Evolutionary conservation across 2,888 invertebrate genomes (phyloP).

Genomic region (Calameuta idolon): DNA sequence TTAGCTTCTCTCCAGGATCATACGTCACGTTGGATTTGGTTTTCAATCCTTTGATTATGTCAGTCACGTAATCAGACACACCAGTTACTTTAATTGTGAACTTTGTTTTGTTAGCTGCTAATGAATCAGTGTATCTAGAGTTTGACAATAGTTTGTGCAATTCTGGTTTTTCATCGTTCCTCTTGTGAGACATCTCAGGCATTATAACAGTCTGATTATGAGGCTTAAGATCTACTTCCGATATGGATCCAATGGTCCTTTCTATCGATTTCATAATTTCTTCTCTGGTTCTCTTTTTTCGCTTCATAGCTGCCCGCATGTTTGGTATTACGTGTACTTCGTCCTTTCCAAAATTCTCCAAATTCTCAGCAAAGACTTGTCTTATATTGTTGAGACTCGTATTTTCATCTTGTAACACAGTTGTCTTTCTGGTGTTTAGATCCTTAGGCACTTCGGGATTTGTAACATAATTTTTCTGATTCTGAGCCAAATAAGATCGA

Average conservation of each 20-base stretch:
- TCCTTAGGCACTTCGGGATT: neutral
- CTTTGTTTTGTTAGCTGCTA: slow-evolving; percentile 18
- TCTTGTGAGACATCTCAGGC: slow-evolving; percentile 9
- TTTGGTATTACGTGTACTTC: slow-evolving; percentile 34
- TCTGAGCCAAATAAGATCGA: slow-evolving; percentile 12
- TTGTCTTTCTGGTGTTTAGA: neutral
- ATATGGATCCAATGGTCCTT: slow-evolving; percentile 33
- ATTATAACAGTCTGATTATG: slow-evolving; percentile 20
- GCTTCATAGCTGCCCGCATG: slow-evolving; percentile 33
- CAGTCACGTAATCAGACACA: slow-evolving; percentile 49
- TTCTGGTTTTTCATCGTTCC: neutral
- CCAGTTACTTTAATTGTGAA: slow-evolving; percentile 56
- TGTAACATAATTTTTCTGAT: slow-evolving; percentile 9
- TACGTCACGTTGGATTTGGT: slow-evolving; percentile 18
- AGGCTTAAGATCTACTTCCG: slow-evolving; percentile 16
- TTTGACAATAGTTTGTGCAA: neutral
- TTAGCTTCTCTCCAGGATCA: slow-evolving; percentile 10
- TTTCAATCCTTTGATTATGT: slow-evolving; percentile 52
- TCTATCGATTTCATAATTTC: slow-evolving; percentile 44
- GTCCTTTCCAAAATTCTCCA: slow-evolving; percentile 34
- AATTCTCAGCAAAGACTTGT: slow-evolving; percentile 32
- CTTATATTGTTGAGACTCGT: slow-evolving; percentile 30
- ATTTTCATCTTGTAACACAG: slow-evolving; percentile 30
- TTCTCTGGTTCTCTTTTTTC: slow-evolving; percentile 34
- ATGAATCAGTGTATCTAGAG: neutral